These are phyloP conservation scores for Pachymerium ferrugineum DNA, from an alignment of 2,888 invertebrate genomes.

Conservation along the genomic window DNA sequence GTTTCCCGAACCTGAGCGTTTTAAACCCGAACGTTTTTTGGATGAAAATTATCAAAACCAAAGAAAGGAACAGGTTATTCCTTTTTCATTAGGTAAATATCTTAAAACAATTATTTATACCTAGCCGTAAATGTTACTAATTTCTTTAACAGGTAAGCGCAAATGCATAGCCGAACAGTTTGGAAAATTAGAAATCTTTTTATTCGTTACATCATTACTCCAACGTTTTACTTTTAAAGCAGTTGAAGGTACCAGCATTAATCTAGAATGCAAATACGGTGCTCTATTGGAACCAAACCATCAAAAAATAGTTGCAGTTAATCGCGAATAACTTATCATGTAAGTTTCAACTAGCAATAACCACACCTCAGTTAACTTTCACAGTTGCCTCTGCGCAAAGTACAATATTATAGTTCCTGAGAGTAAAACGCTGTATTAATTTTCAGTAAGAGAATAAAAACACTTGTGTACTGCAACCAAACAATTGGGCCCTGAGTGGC, in stretches of 20 bases:
- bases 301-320: background rate
- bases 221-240: background rate
- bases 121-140: background rate
- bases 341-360: too few relatives aligned
- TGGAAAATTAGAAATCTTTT: background rate
- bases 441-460: too few relatives aligned
- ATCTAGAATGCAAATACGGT: background rate
- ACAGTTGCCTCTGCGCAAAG: too few relatives aligned
- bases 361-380: too few relatives aligned
- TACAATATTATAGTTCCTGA: too few relatives aligned
- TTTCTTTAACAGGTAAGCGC: background rate
- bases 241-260: background rate
- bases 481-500: too few relatives aligned
- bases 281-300: background rate
- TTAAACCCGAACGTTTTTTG: conserved; percentile 6
- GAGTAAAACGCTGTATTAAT: too few relatives aligned
- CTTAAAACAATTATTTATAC: background rate
- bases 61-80: background rate
- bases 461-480: too few relatives aligned
- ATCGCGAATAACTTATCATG: too few relatives aligned
- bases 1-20: background rate
- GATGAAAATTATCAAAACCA: background rate
- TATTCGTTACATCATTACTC: background rate
- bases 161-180: background rate
- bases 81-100: background rate